Conservation (phyloP, 2,113 vertebrate genomes). For the Perca fluviatilis region DNA sequence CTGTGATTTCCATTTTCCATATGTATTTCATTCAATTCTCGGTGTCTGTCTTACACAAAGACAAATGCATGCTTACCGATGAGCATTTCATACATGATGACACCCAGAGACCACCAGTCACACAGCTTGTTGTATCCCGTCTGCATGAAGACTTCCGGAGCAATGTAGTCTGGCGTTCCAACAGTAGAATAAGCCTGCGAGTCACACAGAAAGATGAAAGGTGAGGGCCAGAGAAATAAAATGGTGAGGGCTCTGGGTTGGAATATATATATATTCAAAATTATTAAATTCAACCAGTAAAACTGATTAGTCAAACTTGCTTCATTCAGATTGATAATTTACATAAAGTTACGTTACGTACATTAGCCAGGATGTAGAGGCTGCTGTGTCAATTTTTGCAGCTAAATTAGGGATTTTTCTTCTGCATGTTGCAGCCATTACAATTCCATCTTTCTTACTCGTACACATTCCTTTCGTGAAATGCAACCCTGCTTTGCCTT, state of each 20-base stretch:
- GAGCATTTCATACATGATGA: conserved; percentile 99
- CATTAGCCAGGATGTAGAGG: background rate
- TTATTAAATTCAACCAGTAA: background rate
- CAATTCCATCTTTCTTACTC: background rate
- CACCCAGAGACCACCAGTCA: conserved; percentile 98
- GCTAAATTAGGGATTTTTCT: background rate
- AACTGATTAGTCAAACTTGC: background rate
- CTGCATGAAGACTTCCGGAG: conserved; percentile 97
- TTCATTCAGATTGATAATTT: background rate
- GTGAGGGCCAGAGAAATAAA: background rate
- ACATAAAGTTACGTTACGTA: background rate
- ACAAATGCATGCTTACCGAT: conserved; percentile 86
- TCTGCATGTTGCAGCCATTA: background rate
- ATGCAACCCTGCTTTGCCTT: conserved; percentile 51
- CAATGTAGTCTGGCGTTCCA: conserved; percentile 98
- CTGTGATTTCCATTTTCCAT: background rate
- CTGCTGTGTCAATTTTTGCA: background rate
- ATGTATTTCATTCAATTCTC: background rate
- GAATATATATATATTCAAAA: background rate
- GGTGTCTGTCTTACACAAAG: background rate
- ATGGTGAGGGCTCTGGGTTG: background rate
- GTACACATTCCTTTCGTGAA: background rate
- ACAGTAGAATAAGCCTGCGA: conserved; percentile 96
- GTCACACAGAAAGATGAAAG: background rate
- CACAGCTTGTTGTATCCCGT: conserved; percentile 98